Evolutionary conservation across 1,140 invertebrate species (phyloP), one percentile per base, ranked within the genome.

Genomic region (Dreissena rostriformis): DNA sequence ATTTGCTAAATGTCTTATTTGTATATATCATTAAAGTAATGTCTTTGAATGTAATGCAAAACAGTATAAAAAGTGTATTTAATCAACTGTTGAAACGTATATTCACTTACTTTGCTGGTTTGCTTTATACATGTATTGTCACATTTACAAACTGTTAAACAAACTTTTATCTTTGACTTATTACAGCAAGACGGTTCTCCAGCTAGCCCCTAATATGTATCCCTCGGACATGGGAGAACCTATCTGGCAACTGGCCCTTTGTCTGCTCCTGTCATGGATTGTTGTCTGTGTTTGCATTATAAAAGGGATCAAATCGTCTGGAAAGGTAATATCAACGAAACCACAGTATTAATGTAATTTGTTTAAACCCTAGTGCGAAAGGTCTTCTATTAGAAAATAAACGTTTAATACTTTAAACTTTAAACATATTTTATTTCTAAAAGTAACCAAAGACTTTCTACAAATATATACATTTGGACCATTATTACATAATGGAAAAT

Each of bases 271-370:
- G n/a, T 96, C 96, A 67, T 97, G 97, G 96, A 89, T 96, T 65
- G 95, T 97, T 63, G 96, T 97, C 26, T 97, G 96, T 88, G 94
- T 97, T 49, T 97, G 96, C 90, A 94, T 97, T 28, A 96, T 96
- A 91, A 97, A 97, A 94, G 97, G 97, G 39, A 96, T 97, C 15
- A 96, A 97, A 91, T 96, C 96, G 85, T 96, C 96, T 28, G 97
- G 97, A 90, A 97, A 97, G 94, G 96, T 96, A 90, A 81, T 82
- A n/a, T 12, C 29, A 28, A n/a, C 24, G n/a, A n/a, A 12, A 49
- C 29, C 39, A 12, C n/a, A 14, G 22, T 29, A 15, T 14, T 19
- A 71, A 71, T 15, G 10, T 11, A 11, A 71, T 49, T 0, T 10
- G 14, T 11, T 14, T 15, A 19, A 15, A 28, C 29, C n/a, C 19